Evolutionary conservation across 2,113 vertebrate genomes (phyloP), one percentile per base, ranked within the genome.

Genomic region (Xenopus laevis): DNA sequence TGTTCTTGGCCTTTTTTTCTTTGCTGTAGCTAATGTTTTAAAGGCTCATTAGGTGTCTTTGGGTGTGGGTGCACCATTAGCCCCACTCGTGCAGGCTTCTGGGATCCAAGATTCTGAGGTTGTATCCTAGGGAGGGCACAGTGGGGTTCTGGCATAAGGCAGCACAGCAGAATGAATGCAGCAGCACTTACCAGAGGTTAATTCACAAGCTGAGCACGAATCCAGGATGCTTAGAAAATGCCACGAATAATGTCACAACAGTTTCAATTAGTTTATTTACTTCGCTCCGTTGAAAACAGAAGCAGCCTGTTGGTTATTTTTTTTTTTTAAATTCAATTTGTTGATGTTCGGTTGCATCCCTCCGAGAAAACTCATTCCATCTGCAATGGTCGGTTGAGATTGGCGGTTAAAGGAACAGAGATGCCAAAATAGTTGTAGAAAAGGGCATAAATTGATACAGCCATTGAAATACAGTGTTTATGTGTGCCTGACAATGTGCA

Each of bases 221-320:
- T 64, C 52, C 74, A 70, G 74, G 30, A 23, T 59, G 59, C 74
- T 77, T 77, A 77, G 74, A 77, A 76, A 77, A 77, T 77, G 74
- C 59, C 66, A 77, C 74, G 57, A 70, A 69, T 77, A 77, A 77
- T 77, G 74, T 77, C 74, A 77, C 74, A 77, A 77, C 74, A 77
- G 66, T 77, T 77, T 77, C 74, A 77, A 77, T 77, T 77, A 77
- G 74, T 77, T 77, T 70, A 70, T 77, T 77, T 77, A 77, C 74
- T 77, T 62, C 66, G 67, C 74, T 77, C 27, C 18, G 50, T 44
- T 77, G 74, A 40, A 77, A 77, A 77, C 67, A 70, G 70, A 70
- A 69, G 47, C 74, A 77, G 74, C 67, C 74, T 65, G 74, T 77
- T 70, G 74, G 69, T 69, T 77, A 70, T 77, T 70, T 77, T 70